Evolutionary conservation across 2,888 invertebrate species (phyloP).

Genomic region (Tuta absoluta): DNA sequence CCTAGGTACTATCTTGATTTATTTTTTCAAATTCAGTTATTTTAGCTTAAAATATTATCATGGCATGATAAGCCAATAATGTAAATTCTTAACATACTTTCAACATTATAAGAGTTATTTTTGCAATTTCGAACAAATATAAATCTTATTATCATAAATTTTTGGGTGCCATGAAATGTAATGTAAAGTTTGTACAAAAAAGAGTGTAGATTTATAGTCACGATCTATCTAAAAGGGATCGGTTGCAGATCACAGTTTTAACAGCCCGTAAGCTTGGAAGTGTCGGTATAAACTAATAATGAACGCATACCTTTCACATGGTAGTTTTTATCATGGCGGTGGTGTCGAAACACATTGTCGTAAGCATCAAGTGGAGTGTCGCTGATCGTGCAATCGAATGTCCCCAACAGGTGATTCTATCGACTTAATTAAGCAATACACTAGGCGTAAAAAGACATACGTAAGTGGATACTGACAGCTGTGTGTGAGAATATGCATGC

Average conservation of each 20-base stretch:
- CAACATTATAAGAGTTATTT: no score
- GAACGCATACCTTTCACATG: slow-evolving; percentile 12
- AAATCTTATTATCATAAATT: no score
- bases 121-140: no score
- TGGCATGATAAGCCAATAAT: no score
- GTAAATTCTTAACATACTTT: no score
- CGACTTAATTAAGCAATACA: slow-evolving; percentile 12
- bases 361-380: slow-evolving; percentile 5
- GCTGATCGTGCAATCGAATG: slow-evolving; percentile 22
- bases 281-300: background rate
- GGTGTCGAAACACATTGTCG: slow-evolving; percentile 18
- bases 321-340: slow-evolving; percentile 6
- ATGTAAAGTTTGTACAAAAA: no score
- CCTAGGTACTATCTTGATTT: no score
- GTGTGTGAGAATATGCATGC: no score
- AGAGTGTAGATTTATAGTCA: background rate
- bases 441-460: background rate
- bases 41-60: no score
- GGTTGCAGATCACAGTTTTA: slow-evolving; percentile 12
- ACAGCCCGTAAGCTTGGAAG: background rate
- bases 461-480: background rate
- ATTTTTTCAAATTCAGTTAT: no score
- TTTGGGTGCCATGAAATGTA: no score
- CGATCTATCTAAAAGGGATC: background rate
- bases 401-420: slow-evolving; percentile 15